Percentiles rank a stretch among this genome's conserved stretches.
These are phyloP conservation scores for Pristis pectinata DNA, from an alignment of 2,797 vertebrate genomes.

Conservation along the genomic window DNA sequence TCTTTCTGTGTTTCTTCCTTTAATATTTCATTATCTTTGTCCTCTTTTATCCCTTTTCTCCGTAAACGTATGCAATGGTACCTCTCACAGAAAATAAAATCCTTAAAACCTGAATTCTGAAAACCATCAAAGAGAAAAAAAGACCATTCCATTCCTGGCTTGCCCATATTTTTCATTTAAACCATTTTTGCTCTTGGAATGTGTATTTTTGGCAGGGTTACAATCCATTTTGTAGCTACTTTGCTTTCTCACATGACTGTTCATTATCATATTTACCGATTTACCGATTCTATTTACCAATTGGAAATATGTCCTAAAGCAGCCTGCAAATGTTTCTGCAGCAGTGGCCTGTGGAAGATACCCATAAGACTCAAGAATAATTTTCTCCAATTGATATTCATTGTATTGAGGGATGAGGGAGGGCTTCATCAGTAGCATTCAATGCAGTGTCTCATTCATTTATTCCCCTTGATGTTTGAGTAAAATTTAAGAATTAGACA, in stretches of 20 bases:
- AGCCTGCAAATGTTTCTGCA: background rate
- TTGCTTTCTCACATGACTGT: background rate
- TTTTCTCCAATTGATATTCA: background rate
- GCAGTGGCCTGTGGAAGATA: background rate
- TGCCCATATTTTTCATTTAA: too few relatives aligned
- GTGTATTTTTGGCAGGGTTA: background rate
- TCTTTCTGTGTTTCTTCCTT: background rate
- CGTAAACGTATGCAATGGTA: background rate
- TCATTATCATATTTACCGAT: background rate
- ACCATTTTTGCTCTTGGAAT: background rate
- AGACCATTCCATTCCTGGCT: background rate
- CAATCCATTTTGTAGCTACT: background rate
- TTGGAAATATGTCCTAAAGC: background rate
- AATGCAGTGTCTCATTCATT: background rate
- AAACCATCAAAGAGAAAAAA: background rate
- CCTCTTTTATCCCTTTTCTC: background rate
- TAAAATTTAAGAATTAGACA: background rate
- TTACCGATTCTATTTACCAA: too few relatives aligned
- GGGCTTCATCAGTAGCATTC: background rate
- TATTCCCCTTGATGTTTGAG: background rate
- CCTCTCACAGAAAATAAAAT: background rate
- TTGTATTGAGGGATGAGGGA: background rate
- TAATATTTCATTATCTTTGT: background rate
- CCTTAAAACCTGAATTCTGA: background rate
- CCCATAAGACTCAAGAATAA: background rate